Evolutionary conservation across 2,113 vertebrate species (phyloP), one percentile per base, ranked within the genome.

Genomic region (Antigone vipio): DNA sequence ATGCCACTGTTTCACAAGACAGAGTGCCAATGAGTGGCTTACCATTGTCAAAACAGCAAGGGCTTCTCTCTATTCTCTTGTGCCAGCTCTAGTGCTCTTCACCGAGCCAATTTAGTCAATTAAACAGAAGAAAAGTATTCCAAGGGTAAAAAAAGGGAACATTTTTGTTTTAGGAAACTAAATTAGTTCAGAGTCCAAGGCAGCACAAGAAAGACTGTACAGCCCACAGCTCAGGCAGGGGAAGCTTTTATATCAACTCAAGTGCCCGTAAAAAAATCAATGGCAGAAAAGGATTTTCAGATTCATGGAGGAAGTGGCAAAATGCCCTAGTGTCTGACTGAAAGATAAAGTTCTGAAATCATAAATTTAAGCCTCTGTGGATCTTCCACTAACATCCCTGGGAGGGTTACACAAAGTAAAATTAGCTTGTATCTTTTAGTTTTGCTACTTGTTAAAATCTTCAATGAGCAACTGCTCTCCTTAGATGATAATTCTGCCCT

Each of bases 101-200:
- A 75, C 60, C 50, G 30, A 91, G 91, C 64, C 80, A 86, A 72
- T 78, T 91, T 67, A 89, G 67, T 63, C 69, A 95, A 71, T 82
- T 81, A 78, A 84, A 93, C 60, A 87, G 50, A 88, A 83, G 38
- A 73, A 84, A 92, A 92, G 52, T 69, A 73, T 79, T 92, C 30
- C 47, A 88, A 85, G 63, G 34, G 50, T 69, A 44, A 79, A 87
- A 64, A 91, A 90, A 62, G 7, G 35, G 17, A 92, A 77, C 9
- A 15, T 11, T 83, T 89, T 85, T 95, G n/a, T 38, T 89, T 86
- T 40, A 55, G 59, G 47, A 71, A 91, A 63, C 68, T 64, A 64
- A 86, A 84, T 95, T 78, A 93, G 68, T 89, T 78, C 44, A 58
- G 83, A 84, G 76, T 91, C 56, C 60, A 92, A 78, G 66, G 40